Conservation (phyloP, 2,888 invertebrate species). For the Leptogaster cylindrica region DNA sequence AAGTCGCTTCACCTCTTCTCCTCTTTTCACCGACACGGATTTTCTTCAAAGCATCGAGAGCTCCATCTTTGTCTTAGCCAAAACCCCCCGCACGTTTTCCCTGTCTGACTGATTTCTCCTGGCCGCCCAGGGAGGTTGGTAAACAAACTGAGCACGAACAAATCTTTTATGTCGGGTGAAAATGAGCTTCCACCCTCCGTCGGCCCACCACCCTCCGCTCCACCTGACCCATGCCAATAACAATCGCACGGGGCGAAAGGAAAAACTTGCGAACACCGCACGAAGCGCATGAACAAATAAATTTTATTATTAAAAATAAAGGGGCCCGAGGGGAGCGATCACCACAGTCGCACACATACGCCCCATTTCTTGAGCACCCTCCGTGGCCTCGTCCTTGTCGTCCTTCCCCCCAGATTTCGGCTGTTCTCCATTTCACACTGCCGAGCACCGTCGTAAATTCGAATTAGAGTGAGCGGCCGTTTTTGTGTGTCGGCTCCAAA, state of each 20-base stretch:
- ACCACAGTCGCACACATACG: background rate
- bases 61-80: slow-evolving; percentile 18
- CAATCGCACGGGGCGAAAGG: slow-evolving; percentile 8
- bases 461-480: slow-evolving; percentile 16
- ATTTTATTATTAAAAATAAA: slow-evolving; percentile 44
- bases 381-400: background rate
- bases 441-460: background rate
- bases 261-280: background rate
- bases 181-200: background rate
- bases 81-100: background rate
- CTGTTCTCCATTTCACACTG: background rate
- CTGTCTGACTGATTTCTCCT: too few relatives aligned
- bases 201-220: background rate
- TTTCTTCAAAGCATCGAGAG: slow-evolving; percentile 13
- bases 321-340: background rate
- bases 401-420: background rate
- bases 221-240: background rate
- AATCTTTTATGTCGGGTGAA: slow-evolving; percentile 6
- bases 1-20: slow-evolving; percentile 13
- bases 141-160: slow-evolving; percentile 34
- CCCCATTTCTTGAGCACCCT: background rate
- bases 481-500: slow-evolving; percentile 9
- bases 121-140: slow-evolving; percentile 13
- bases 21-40: slow-evolving; percentile 15
- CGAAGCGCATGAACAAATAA: slow-evolving; percentile 46